phyloP scores from a whole-genome alignment of 2,797 vertebrate genomes.

The Crenuchus spilurus region DNA sequence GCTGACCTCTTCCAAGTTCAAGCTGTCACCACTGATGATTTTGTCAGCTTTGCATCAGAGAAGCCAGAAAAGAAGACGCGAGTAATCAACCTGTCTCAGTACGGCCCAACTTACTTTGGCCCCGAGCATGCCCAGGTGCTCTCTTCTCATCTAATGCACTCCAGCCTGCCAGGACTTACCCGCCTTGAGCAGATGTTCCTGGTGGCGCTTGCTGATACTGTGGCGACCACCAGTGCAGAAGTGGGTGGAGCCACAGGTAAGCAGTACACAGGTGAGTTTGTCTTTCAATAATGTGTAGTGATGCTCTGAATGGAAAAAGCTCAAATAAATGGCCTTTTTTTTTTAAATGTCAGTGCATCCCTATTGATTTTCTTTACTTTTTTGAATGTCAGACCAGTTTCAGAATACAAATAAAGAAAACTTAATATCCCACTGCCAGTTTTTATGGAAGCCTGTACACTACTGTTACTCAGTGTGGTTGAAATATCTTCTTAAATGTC shows the following conservation, averaged over 20 bases:
- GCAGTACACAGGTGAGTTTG: conserved; percentile 86
- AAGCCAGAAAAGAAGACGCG: conserved; percentile 92
- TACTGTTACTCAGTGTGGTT: not conserved
- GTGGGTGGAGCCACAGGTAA: conserved; percentile 89
- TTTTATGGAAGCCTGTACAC: no score
- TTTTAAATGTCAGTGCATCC: no score
- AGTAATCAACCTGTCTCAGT: conserved; percentile 96
- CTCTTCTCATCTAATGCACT: conserved; percentile 98
- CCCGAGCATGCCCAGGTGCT: conserved; percentile 96
- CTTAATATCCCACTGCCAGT: no score
- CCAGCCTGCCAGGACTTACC: conserved; percentile 95
- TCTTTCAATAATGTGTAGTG: no score
- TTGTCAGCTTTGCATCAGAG: conserved; percentile 91
- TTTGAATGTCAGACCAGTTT: no score
- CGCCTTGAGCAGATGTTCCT: conserved; percentile 98
- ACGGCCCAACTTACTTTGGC: conserved; percentile 94
- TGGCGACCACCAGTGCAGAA: conserved; percentile 94
- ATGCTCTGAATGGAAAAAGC: no score
- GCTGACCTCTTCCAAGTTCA: conserved; percentile 91
- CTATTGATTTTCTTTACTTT: no score
- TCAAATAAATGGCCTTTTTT: no score
- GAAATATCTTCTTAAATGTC: conserved; percentile 2
- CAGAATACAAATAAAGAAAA: no score
- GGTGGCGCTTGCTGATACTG: conserved; percentile 95
- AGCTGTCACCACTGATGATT: conserved; percentile 91